Evolutionary conservation across 30 jellyfish, hydroid and myxozoan species (phyloP), one percentile per base, ranked within the genome.

Genomic region (Hydra vulgaris): DNA sequence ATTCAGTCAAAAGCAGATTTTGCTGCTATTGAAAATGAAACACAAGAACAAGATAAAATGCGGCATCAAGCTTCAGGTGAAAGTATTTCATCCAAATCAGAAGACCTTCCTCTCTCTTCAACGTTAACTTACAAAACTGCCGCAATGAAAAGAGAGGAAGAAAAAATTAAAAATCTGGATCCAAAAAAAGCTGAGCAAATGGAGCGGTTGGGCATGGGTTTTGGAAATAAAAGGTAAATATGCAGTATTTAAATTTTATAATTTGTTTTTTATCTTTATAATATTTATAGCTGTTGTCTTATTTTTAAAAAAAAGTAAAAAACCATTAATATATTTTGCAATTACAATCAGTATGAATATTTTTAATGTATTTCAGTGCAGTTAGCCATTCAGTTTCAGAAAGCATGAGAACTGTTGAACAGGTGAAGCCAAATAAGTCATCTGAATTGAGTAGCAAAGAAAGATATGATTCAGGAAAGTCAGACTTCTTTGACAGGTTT

Each of bases 381-480:
- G 74, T 90, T 26, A 87, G 94, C 15, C 97, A 90, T 79, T 90
- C 97, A 1, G 95, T 89, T 17, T 82, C 95, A 17, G 97, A 90
- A 40, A 81, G 97, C 66, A 90, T 90, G 97, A 83, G 82, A 54
- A 81, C 97, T 56, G 97, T 90, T 73, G 97, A 90, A 77, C 97
- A 90, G 68, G 95, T 90, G 19, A 85, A 73, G 25, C 90, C 95
- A 26, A 80, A 80, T 26, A 69, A 76, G 18, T 72, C 82, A 66
- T 25, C 27, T 22, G 26, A 83, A 0, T 40, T 40, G 61, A 25
- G 73, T 53, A 71, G 23, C 67, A 85, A 78, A 70, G 97, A 89
- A 16, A 70, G 89, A 66, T 85, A 84, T 79, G 70, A 70, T 53
- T 66, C 90, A 17, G 61, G 77, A 23, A 40, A 70, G 1, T n/a